Evolutionary conservation across 1,140 invertebrate genomes (phyloP), one percentile per base, ranked within the genome.

Genomic region (Zaprionus davidi): DNA sequence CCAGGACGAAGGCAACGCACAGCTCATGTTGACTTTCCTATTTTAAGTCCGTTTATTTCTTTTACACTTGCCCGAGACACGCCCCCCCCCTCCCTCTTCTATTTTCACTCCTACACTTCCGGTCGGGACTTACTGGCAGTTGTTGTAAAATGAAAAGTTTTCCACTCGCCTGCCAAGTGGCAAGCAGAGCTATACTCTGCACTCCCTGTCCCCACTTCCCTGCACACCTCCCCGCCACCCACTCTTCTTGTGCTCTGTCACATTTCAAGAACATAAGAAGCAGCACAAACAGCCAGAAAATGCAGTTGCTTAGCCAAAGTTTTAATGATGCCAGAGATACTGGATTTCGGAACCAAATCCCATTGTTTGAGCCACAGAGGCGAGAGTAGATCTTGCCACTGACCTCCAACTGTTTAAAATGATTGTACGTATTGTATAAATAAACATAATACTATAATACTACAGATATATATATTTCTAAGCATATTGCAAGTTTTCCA

Each of bases 1-100:
- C 81, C 84, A 71, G 81, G 85, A 88, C 85, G 81, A 75, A 79
- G 62, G 65, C 46, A 60, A 63, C 63, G 57, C 70, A 73, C 84
- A 88, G 78, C 84, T 90, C 85, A 90, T 88, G 84, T 88, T 88
- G 84, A 90, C 84, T 88, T 88, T 88, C 81, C 78, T 90, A 88
- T 88, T 88, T 88, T 73, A 88, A 88, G 85, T 88, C 84, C 85
- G 85, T 88, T 88, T 90, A 88, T 84, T 88, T 88, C 81, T 81
- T 90, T 88, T 88, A 90, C 85, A 88, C 85, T 88, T 84, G 67
- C 82, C 64, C 53, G 38, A 51, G 46, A 17, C 56, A 34, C 49
- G 49, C 51, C 49, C 20, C 20, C 20, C 20, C 1, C 20, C 24
- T 26, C 17, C 13, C 13, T 38, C 34, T 41, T 41, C 13, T 15